These are phyloP conservation scores for Chironomus tepperi DNA, from an alignment of 1,140 invertebrate species.

Conservation along the genomic window DNA sequence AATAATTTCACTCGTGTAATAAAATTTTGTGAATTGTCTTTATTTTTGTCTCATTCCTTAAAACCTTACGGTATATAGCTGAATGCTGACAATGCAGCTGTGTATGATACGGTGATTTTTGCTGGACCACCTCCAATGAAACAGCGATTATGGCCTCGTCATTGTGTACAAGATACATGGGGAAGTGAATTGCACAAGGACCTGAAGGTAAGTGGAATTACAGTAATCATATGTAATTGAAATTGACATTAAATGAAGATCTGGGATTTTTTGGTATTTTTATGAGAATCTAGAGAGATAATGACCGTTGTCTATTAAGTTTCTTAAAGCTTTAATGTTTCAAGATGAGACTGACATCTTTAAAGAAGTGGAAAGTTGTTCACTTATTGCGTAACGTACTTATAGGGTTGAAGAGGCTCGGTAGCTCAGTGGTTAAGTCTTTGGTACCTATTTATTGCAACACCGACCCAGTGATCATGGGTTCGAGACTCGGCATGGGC, in stretches of 20 bases:
- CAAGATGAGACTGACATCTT: too few species aligned
- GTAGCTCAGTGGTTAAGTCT: too few species aligned
- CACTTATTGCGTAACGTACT: too few species aligned
- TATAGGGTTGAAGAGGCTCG: too few species aligned
- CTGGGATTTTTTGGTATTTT: neutral
- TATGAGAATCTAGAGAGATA: neutral
- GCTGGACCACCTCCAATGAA: conserved; percentile 71
- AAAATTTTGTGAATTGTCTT: neutral
- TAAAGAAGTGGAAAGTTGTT: too few species aligned
- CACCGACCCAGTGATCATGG: too few species aligned
- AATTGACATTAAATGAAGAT: neutral
- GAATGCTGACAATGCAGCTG: conserved; percentile 62
- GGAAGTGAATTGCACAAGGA: conserved; percentile 89
- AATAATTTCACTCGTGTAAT: neutral
- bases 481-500: too few species aligned
- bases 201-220: conserved; percentile 55
- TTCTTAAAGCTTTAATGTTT: too few species aligned
- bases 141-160: conserved; percentile 86
- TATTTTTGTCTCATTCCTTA: neutral
- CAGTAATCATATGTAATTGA: too few species aligned
- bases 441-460: too few species aligned
- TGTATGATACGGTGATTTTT: conserved; percentile 88
- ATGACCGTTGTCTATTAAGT: too few species aligned
- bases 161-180: conserved; percentile 92
- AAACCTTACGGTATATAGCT: conserved; percentile 34